Conservation (phyloP, 2,888 invertebrate species). For the Macrophya alboannulata region DNA sequence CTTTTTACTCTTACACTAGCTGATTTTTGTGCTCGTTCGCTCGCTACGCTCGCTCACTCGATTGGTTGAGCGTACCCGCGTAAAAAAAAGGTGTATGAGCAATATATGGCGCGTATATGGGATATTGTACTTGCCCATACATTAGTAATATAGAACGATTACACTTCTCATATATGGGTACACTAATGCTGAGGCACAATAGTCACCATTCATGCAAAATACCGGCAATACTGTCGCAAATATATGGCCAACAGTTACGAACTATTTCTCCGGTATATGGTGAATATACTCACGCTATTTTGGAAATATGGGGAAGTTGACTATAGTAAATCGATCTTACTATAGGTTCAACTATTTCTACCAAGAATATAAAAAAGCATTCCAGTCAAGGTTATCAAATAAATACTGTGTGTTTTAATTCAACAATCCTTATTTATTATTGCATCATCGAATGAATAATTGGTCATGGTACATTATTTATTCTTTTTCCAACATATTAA, state of each 20-base stretch:
- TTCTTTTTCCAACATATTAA: no score
- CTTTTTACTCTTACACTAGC: slow-evolving; percentile 22
- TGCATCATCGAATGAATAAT: background rate
- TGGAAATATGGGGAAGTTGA: slow-evolving; percentile 5
- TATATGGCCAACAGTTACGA: background rate
- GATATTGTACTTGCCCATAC: background rate
- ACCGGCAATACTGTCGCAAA: background rate
- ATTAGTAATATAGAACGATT: background rate
- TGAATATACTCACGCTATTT: background rate
- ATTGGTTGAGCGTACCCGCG: background rate
- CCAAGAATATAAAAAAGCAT: background rate
- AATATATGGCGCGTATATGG: slow-evolving; percentile 7
- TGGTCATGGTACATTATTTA: background rate
- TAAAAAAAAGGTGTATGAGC: background rate
- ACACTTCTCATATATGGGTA: background rate
- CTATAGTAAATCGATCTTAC: background rate
- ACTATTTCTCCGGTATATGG: no score
- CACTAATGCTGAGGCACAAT: slow-evolving; percentile 15
- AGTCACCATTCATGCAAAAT: slow-evolving; percentile 5
- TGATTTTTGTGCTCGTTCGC: no score
- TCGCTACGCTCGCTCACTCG: no score
- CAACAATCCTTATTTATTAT: background rate
- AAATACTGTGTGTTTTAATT: background rate
- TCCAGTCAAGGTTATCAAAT: background rate
- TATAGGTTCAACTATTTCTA: slow-evolving; percentile 1